These are phyloP conservation scores for Subacronicta megacephala DNA, from an alignment of 2,888 invertebrate species.

Conservation along the genomic window DNA sequence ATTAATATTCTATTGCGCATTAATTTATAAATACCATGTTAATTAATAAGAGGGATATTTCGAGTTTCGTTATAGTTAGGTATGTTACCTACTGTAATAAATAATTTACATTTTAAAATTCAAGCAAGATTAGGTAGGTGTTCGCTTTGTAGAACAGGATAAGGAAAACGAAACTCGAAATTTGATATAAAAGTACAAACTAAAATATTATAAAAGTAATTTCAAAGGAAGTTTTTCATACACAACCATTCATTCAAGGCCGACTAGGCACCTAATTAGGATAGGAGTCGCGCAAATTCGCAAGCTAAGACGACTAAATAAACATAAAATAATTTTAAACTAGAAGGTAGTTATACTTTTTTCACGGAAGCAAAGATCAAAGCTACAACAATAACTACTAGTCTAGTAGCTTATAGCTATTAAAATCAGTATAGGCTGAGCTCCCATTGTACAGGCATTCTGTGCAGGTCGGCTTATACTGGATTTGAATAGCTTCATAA, in stretches of 20 bases:
- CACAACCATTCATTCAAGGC: conserved; percentile 1
- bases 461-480: no score
- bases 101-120: conserved; percentile 5
- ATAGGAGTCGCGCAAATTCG: background rate
- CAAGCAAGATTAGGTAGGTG: conserved; percentile 6
- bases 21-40: conserved; percentile 16
- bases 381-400: background rate
- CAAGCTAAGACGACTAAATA: background rate
- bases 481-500: no score
- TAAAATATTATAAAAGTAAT: background rate
- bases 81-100: background rate
- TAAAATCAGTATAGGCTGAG: no score
- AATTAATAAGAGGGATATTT: conserved; percentile 30
- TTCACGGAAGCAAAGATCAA: background rate
- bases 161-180: conserved; percentile 27
- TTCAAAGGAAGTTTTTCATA: background rate
- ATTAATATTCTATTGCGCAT: conserved; percentile 40
- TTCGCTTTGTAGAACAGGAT: conserved; percentile 8
- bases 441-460: no score
- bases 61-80: conserved; percentile 37
- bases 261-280: background rate
- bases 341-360: background rate
- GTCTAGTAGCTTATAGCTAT: no score
- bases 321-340: background rate
- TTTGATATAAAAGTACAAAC: background rate